phyloP scores from a whole-genome alignment of 2,888 invertebrate species.

The Tetragonisca angustula region DNA sequence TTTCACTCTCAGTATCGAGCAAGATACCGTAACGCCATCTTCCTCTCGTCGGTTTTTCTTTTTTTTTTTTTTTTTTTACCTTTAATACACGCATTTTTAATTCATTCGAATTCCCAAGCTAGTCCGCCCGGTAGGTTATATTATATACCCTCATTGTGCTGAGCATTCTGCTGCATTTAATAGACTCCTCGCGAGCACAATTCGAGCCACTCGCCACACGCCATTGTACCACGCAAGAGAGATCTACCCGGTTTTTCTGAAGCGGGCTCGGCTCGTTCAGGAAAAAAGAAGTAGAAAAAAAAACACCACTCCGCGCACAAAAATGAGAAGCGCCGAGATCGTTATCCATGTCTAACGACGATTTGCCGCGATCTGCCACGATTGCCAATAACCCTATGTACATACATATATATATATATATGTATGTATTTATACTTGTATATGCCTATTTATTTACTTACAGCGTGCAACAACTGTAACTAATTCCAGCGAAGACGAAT shows the following conservation, averaged over 20 bases:
- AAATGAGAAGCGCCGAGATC: slow-evolving; percentile 50
- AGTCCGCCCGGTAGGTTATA: slow-evolving; percentile 58
- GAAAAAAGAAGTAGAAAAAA: not conserved
- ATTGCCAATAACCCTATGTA: slow-evolving; percentile 1
- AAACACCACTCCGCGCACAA: slow-evolving; percentile 15
- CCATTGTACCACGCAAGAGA: slow-evolving; percentile 55
- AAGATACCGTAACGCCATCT: slow-evolving; percentile 52
- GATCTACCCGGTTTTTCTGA: slow-evolving; percentile 54
- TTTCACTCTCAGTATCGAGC: slow-evolving; percentile 28
- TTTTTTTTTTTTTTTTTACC: slow-evolving; percentile 3
- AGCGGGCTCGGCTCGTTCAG: slow-evolving; percentile 27
- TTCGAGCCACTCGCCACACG: slow-evolving; percentile 69
- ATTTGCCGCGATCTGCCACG: slow-evolving; percentile 32
- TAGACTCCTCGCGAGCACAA: slow-evolving; percentile 72
- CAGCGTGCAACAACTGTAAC: slow-evolving; percentile 28
- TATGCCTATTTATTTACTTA: slow-evolving; percentile 2
- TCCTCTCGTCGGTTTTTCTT: slow-evolving; percentile 26
- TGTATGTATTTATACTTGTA: too few species aligned
- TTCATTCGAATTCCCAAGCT: slow-evolving; percentile 73
- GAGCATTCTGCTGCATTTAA: slow-evolving; percentile 67
- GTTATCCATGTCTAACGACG: slow-evolving; percentile 44
- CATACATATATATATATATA: too few species aligned
- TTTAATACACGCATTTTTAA: slow-evolving; percentile 64
- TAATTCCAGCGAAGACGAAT: slow-evolving; percentile 19
- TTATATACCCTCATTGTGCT: slow-evolving; percentile 63